Conservation (phyloP, 1,140 invertebrate genomes). For the Cryptotermes secundus region DNA sequence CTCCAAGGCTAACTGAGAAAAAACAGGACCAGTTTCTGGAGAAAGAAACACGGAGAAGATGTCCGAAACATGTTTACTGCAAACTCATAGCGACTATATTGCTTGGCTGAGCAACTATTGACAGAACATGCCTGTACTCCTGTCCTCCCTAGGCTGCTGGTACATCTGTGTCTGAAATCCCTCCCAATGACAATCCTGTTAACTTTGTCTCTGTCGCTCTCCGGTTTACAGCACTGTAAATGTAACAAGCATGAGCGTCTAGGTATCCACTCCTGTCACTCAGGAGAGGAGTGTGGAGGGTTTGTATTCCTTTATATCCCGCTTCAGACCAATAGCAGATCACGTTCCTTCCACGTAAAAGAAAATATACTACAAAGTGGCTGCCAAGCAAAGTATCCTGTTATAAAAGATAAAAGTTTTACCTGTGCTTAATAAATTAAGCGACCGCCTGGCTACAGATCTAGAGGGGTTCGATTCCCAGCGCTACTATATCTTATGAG, state of each 20-base stretch:
- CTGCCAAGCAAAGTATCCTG: too few species aligned
- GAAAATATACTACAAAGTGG: too few species aligned
- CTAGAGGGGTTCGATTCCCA: too few species aligned
- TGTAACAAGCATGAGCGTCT: background rate
- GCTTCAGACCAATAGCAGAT: background rate
- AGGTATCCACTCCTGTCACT: background rate
- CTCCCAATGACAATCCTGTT: background rate
- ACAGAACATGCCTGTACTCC: background rate
- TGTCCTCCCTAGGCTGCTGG: background rate
- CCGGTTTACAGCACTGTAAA: background rate
- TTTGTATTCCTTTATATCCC: background rate
- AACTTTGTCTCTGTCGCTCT: background rate
- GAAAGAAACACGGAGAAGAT: too few species aligned
- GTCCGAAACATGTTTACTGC: too few species aligned
- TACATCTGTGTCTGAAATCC: background rate
- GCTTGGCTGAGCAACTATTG: background rate
- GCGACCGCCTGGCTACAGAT: too few species aligned
- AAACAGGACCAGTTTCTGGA: too few species aligned
- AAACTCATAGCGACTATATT: background rate
- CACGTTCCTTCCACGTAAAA: background rate
- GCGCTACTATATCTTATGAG: too few species aligned
- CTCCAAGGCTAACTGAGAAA: too few species aligned
- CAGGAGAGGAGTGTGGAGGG: background rate
- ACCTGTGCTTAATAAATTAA: too few species aligned
- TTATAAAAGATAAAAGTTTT: too few species aligned